Evolutionary conservation across 2,888 invertebrate genomes (phyloP).

Genomic region (Portevinia maculata): DNA sequence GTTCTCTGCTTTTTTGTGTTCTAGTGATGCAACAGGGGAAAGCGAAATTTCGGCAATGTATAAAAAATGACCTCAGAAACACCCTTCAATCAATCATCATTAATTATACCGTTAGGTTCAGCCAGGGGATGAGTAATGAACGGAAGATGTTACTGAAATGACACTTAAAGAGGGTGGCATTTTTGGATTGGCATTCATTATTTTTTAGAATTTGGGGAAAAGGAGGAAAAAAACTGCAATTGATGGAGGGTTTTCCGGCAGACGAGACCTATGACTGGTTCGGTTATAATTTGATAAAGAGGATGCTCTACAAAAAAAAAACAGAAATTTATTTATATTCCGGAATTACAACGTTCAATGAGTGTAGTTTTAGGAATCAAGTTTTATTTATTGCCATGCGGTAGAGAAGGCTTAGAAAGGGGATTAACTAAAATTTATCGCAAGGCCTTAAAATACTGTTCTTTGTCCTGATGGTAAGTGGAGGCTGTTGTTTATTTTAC

Average conservation of each 20-base stretch:
- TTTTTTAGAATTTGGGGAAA: no score
- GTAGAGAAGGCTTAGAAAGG: neutral
- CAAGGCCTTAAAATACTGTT: neutral
- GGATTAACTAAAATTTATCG: constrained; percentile 42
- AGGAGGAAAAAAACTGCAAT: constrained; percentile 4
- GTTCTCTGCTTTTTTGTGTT: neutral
- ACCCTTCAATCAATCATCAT: constrained; percentile 70
- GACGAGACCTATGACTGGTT: constrained; percentile 12
- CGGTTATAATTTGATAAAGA: constrained; percentile 19
- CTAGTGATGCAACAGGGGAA: constrained; percentile 47
- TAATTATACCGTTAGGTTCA: constrained; percentile 65
- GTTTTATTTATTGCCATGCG: constrained; percentile 40
- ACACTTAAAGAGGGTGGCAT: constrained; percentile 36
- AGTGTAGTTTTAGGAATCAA: constrained; percentile 33
- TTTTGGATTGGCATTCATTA: no score
- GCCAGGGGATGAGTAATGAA: constrained; percentile 31
- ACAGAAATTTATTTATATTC: constrained; percentile 45
- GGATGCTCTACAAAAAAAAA: constrained; percentile 16
- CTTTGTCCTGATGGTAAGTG: neutral
- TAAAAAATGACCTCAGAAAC: constrained; percentile 58
- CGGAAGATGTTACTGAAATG: constrained; percentile 47
- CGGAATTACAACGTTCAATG: constrained; percentile 34
- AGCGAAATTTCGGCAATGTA: constrained; percentile 26
- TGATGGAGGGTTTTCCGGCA: constrained; percentile 14
- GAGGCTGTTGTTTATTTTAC: neutral